These are phyloP conservation scores for Varroa destructor DNA, from an alignment of 1,140 invertebrate genomes.

Conservation along the genomic window DNA sequence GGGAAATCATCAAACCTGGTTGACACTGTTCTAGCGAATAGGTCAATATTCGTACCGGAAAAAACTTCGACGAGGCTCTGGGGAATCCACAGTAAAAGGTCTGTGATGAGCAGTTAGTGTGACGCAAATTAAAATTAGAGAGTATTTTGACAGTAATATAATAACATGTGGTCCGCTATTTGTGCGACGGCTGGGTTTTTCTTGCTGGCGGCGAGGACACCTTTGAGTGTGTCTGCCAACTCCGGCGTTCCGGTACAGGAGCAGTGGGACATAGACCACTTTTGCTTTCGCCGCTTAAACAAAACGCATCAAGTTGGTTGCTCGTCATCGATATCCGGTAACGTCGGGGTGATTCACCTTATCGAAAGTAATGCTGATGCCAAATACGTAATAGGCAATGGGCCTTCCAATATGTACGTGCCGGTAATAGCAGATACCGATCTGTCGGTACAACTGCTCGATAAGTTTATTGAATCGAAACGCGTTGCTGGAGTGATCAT, in stretches of 20 bases:
- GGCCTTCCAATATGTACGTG: slow-evolving; percentile 39
- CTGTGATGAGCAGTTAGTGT: no score
- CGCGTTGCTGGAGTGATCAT: slow-evolving; percentile 46
- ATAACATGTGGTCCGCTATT: no score
- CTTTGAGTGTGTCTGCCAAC: background rate
- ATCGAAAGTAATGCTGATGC: slow-evolving; percentile 51
- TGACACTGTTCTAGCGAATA: no score
- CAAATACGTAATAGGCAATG: slow-evolving; percentile 54
- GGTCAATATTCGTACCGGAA: no score
- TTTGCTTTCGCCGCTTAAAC: slow-evolving; percentile 74
- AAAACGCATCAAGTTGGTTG: slow-evolving; percentile 84
- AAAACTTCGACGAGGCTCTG: no score
- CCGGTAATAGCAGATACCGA: slow-evolving; percentile 37
- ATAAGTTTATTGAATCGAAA: slow-evolving; percentile 42
- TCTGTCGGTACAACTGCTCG: slow-evolving; percentile 44
- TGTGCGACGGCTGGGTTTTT: no score
- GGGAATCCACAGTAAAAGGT: no score
- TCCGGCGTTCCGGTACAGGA: slow-evolving; percentile 4
- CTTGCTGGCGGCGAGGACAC: no score
- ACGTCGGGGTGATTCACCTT: slow-evolving; percentile 68
- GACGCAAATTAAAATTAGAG: no score
- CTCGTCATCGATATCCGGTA: slow-evolving; percentile 51
- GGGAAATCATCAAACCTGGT: no score
- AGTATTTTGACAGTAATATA: no score
- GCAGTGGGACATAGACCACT: slow-evolving; percentile 48